Conservation (phyloP, 2,888 invertebrate species). For the Spodoptera littoralis region DNA sequence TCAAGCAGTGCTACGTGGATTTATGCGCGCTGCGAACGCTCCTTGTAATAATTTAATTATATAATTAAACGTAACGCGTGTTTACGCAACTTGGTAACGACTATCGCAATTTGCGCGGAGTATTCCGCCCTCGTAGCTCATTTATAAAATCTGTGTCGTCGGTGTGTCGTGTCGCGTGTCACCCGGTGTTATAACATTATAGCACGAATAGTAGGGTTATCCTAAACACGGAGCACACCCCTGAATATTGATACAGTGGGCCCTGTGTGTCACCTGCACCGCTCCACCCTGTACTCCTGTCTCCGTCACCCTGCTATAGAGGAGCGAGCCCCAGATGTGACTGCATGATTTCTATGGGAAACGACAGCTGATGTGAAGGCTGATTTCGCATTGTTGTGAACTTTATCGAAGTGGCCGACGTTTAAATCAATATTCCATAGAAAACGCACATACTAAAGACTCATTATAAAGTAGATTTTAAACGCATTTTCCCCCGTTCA, state of each 20-base stretch:
- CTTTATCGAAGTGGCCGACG: conserved; percentile 8
- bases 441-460: too few species aligned
- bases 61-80: conserved; percentile 60
- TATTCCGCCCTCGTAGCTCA: conserved; percentile 57
- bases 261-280: background rate
- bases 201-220: conserved; percentile 47
- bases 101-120: conserved; percentile 52
- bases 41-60: conserved; percentile 57
- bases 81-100: conserved; percentile 54
- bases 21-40: conserved; percentile 40
- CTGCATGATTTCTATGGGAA: conserved; percentile 23
- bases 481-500: conserved; percentile 14
- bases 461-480: background rate
- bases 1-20: conserved; percentile 46
- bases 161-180: conserved; percentile 39
- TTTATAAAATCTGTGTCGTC: conserved; percentile 57
- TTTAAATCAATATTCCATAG: conserved; percentile 21
- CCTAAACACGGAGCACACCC: conserved; percentile 36
- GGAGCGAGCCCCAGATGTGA: conserved; percentile 10
- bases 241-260: conserved; percentile 53
- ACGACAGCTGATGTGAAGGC: conserved; percentile 24
- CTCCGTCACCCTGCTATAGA: background rate
- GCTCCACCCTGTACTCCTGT: background rate
- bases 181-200: conserved; percentile 12
- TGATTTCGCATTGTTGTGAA: conserved; percentile 1